Evolutionary conservation across 2,113 vertebrate species (phyloP).

Genomic region (Poeciliopsis turrubarensis): DNA sequence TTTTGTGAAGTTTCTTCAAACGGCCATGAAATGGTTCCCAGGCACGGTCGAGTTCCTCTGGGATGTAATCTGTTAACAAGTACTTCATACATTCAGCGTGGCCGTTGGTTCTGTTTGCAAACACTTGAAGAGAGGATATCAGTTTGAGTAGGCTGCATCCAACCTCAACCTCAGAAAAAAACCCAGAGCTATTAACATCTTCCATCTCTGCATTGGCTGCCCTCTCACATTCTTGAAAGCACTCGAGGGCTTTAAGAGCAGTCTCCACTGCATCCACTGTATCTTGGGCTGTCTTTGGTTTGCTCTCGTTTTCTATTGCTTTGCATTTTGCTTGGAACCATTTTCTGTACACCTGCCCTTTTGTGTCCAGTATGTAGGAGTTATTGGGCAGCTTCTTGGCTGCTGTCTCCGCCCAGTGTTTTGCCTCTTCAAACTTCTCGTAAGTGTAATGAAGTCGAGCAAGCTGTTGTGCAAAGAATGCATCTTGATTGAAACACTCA

Average conservation of each 20-base stretch:
- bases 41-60: constrained; percentile 64
- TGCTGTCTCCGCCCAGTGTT: constrained; percentile 80
- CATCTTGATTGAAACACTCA: constrained; percentile 74
- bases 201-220: constrained; percentile 76
- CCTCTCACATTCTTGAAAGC: constrained; percentile 79
- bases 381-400: constrained; percentile 73
- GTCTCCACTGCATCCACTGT: constrained; percentile 69
- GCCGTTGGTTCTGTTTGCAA: constrained; percentile 58
- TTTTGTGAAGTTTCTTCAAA: constrained; percentile 75
- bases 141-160: constrained; percentile 79
- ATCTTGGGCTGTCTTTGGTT: constrained; percentile 46
- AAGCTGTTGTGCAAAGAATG: constrained; percentile 85
- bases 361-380: constrained; percentile 86
- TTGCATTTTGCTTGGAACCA: constrained; percentile 80
- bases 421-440: constrained; percentile 81
- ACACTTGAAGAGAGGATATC: constrained; percentile 74
- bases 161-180: constrained; percentile 81
- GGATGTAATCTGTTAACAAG: constrained; percentile 80
- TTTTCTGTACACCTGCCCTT: constrained; percentile 84
- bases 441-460: constrained; percentile 82
- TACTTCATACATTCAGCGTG: constrained; percentile 76
- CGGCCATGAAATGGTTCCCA: constrained; percentile 78
- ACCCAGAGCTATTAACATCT: constrained; percentile 75
- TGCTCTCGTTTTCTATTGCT: constrained; percentile 46
- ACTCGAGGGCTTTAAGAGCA: constrained; percentile 81